Percentiles rank a stretch among this genome's conserved stretches.
phyloP scores from a whole-genome alignment of 53 echinoderm and acorn worm species.

The Temnopleurus reevesii region DNA sequence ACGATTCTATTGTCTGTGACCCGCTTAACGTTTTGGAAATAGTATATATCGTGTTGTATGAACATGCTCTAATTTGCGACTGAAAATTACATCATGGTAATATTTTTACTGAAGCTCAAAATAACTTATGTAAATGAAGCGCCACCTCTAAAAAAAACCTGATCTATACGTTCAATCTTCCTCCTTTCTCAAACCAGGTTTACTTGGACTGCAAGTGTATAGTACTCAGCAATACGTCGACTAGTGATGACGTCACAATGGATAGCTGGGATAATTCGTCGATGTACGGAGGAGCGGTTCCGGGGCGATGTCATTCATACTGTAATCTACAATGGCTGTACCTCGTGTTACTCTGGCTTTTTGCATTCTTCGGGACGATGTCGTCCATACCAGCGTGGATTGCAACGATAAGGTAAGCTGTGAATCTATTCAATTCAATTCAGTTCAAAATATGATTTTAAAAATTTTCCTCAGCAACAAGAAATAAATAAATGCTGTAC shows the following conservation, averaged over 20 bases:
- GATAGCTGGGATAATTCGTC: too few species aligned
- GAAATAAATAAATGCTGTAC: too few species aligned
- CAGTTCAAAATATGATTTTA: too few species aligned
- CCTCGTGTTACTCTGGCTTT: neutral
- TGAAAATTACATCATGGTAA: too few species aligned
- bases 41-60: too few species aligned
- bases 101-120: too few species aligned
- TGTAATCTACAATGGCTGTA: conserved; percentile 11
- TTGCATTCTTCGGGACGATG: neutral
- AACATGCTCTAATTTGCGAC: too few species aligned
- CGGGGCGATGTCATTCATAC: neutral
- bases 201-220: conserved; percentile 14
- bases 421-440: neutral
- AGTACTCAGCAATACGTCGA: neutral
- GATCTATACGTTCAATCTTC: neutral
- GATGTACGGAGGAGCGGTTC: neutral
- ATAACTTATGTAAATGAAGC: too few species aligned
- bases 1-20: too few species aligned
- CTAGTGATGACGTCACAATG: neutral
- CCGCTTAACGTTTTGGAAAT: too few species aligned
- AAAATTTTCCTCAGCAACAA: too few species aligned
- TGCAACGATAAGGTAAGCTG: conserved; percentile 22
- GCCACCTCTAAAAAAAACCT: neutral
- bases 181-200: neutral
- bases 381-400: conserved; percentile 11